These are phyloP conservation scores for Parazoanthus atlanticus DNA, from an alignment of 92 coral and sea anemone genomes.

Conservation along the genomic window DNA sequence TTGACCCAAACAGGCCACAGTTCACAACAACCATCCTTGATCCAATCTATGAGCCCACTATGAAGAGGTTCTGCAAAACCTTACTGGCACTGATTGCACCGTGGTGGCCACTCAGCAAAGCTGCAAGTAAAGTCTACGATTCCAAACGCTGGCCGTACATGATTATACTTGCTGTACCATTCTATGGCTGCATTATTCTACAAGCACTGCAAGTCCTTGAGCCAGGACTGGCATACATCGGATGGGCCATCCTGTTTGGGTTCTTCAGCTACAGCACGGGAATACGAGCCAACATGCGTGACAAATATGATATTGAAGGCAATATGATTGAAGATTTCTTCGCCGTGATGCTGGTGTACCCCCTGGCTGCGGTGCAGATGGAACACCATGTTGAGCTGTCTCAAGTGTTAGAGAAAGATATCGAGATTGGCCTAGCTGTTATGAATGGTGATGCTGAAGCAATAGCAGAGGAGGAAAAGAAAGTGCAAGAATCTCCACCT, in stretches of 20 bases:
- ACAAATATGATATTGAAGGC: background rate
- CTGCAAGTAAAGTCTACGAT: conserved; percentile 65
- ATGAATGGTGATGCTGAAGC: background rate
- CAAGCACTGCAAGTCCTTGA: conserved; percentile 72
- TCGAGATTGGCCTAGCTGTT: background rate
- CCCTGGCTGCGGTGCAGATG: conserved; percentile 1
- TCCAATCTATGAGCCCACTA: conserved; percentile 56
- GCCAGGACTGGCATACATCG: conserved; percentile 74
- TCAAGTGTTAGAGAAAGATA: background rate
- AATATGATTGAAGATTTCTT: conserved; percentile 10
- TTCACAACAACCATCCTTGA: conserved; percentile 71
- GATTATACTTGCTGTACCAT: conserved; percentile 72
- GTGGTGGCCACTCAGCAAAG: conserved; percentile 83
- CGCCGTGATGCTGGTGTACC: background rate
- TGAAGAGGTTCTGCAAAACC: conserved; percentile 44
- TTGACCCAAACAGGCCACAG: conserved; percentile 70
- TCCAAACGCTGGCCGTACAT: conserved; percentile 67
- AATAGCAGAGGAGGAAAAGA: background rate
- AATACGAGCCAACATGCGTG: conserved; percentile 1
- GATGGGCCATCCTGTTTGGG: conserved; percentile 75
- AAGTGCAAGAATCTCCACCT: background rate
- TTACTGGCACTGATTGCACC: conserved; percentile 74
- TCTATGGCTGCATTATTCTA: conserved; percentile 75
- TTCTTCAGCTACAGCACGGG: conserved; percentile 74
- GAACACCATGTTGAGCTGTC: conserved; percentile 3